Percentiles rank a stretch among this genome's conserved stretches.
These are phyloP conservation scores for Gadus chalcogrammus DNA, from an alignment of 2,113 vertebrate genomes.

Conservation along the genomic window DNA sequence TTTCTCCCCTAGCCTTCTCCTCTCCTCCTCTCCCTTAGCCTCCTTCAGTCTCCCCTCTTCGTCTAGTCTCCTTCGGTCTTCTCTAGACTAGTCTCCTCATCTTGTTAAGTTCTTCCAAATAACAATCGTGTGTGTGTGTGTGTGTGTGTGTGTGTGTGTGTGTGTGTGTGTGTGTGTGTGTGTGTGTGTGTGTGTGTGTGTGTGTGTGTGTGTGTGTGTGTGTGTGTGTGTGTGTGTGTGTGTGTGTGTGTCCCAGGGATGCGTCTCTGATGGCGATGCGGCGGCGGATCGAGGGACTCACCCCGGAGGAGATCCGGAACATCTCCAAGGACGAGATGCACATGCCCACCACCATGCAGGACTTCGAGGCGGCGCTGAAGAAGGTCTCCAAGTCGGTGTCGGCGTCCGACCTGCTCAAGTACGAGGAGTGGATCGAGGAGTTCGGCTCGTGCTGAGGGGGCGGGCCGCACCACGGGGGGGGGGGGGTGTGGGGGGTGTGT, in stretches of 20 bases:
- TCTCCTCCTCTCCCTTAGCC: too few relatives aligned
- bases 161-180: background rate
- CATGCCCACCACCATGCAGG: slow-evolving; percentile 99
- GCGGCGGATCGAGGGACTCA: slow-evolving; percentile 92
- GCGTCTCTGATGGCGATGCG: slow-evolving; percentile 99
- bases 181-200: background rate
- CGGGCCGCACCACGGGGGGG: too few relatives aligned
- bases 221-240: too few relatives aligned
- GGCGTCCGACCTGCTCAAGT: slow-evolving; percentile 91
- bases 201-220: too few relatives aligned
- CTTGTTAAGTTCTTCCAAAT: too few relatives aligned
- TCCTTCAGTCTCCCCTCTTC: too few relatives aligned
- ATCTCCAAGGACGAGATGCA: slow-evolving; percentile 97
- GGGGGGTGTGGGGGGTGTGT: too few relatives aligned
- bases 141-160: too few relatives aligned
- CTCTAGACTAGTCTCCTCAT: too few relatives aligned
- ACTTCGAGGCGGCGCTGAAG: slow-evolving; percentile 91
- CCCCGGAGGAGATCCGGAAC: slow-evolving; percentile 95
- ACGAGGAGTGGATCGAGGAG: slow-evolving; percentile 95
- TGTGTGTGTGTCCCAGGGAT: slow-evolving; percentile 72
- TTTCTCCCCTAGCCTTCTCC: too few relatives aligned
- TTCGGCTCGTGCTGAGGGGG: slow-evolving; percentile 89
- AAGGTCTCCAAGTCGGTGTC: slow-evolving; percentile 98
- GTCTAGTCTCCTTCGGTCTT: too few relatives aligned
- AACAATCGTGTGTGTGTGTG: too few relatives aligned